A percentile compares a stretch with the other conserved stretches of the same genome.
phyloP scores from a whole-genome alignment of 1,140 invertebrate genomes.

The Zaprionus ornatus region DNA sequence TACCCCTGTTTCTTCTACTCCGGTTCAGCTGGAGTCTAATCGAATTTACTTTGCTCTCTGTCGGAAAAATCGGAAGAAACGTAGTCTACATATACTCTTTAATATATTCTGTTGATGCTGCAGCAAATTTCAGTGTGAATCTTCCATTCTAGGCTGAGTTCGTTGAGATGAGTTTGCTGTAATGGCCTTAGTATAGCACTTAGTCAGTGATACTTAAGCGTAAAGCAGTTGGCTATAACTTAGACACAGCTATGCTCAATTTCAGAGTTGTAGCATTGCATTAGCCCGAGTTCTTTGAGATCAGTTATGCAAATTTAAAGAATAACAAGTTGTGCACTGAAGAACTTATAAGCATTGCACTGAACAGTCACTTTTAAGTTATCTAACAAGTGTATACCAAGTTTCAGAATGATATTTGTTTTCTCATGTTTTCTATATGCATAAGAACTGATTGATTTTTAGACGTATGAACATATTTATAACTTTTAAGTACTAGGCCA shows the following conservation, averaged over 20 bases:
- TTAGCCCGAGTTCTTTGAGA: neutral
- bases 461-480: too few relatives aligned
- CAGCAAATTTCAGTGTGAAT: neutral
- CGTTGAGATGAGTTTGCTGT: neutral
- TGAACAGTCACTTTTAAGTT: too few relatives aligned
- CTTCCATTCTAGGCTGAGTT: neutral
- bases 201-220: too few relatives aligned
- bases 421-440: too few relatives aligned
- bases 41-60: neutral
- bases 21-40: neutral
- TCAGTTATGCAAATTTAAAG: neutral
- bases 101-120: too few relatives aligned
- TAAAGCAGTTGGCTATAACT: neutral
- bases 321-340: neutral
- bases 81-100: too few relatives aligned
- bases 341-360: neutral
- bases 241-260: neutral
- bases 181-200: neutral
- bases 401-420: too few relatives aligned
- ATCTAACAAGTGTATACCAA: too few relatives aligned
- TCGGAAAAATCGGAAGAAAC: too few relatives aligned
- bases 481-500: neutral
- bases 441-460: too few relatives aligned
- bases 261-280: neutral
- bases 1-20: neutral